phyloP scores from a whole-genome alignment of 2,113 vertebrate species.

The Catharus fuscescens region DNA sequence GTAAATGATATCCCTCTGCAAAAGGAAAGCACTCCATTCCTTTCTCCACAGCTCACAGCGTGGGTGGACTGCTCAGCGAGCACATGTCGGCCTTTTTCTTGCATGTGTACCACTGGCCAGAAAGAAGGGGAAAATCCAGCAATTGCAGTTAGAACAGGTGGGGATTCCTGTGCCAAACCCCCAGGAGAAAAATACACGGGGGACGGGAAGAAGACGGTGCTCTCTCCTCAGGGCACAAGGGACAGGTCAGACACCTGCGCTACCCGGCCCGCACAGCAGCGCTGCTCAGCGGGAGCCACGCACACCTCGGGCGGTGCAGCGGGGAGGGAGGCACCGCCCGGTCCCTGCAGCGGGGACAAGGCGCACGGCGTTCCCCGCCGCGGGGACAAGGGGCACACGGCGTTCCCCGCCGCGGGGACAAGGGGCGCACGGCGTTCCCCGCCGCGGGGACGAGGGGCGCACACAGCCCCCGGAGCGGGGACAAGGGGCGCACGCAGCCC shows the following conservation, averaged over 20 bases:
- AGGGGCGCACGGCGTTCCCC: no score
- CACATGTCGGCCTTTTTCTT: background rate
- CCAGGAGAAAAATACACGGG: background rate
- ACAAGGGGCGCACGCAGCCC: no score
- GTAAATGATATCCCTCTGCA: background rate
- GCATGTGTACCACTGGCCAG: background rate
- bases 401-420: no score
- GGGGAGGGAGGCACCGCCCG: no score
- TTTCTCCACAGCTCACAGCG: background rate
- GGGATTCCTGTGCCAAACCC: background rate
- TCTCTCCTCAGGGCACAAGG: background rate
- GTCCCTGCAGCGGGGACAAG: no score
- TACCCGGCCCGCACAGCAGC: rapidly evolving
- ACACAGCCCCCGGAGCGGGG: no score
- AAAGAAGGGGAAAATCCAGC: background rate
- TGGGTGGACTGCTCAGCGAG: background rate
- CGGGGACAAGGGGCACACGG: no score
- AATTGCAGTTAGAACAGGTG: background rate
- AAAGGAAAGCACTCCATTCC: background rate
- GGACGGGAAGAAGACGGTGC: background rate
- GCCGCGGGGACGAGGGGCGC: no score
- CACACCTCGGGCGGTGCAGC: background rate
- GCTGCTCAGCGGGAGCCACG: background rate
- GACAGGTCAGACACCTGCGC: background rate
- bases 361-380: no score